A percentile compares a stretch with the other conserved stretches of the same genome.
phyloP scores from a whole-genome alignment of 2,113 vertebrate genomes.

The Charina bottae region DNA sequence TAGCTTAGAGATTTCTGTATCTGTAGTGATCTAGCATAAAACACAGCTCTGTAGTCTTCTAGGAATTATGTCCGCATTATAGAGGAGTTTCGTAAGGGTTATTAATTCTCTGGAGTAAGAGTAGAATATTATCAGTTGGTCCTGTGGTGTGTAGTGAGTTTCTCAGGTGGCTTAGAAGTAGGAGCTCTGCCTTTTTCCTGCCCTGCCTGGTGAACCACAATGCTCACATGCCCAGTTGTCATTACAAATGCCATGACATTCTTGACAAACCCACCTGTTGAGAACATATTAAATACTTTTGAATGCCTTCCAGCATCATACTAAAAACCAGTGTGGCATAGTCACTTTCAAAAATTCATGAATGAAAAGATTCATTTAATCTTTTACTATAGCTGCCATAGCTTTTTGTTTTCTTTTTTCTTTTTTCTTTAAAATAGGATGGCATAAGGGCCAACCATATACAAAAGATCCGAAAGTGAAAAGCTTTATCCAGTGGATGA shows the following conservation, averaged over 20 bases:
- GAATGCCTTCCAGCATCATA: not conserved
- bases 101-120: not conserved
- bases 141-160: not conserved
- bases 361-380: conserved; percentile 38
- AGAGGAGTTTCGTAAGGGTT: not conserved
- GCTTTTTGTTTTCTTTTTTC: conserved; percentile 10
- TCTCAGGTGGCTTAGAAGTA: not conserved
- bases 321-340: not conserved
- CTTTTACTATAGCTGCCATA: conserved; percentile 29
- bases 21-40: not conserved
- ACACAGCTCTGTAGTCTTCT: not conserved
- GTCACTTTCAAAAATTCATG: conserved; percentile 6
- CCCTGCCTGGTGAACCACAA: accelerated
- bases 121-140: not conserved
- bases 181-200: not conserved
- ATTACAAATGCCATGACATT: not conserved
- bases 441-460: conserved; percentile 85
- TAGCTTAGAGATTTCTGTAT: not conserved
- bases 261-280: conserved; percentile 1
- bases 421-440: conserved; percentile 67
- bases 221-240: not conserved
- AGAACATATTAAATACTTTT: not conserved
- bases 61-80: not conserved
- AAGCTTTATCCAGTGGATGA: conserved; percentile 87
- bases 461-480: conserved; percentile 80